phyloP scores from a whole-genome alignment of 2,113 vertebrate species.

The Chloroceryle aenea region DNA sequence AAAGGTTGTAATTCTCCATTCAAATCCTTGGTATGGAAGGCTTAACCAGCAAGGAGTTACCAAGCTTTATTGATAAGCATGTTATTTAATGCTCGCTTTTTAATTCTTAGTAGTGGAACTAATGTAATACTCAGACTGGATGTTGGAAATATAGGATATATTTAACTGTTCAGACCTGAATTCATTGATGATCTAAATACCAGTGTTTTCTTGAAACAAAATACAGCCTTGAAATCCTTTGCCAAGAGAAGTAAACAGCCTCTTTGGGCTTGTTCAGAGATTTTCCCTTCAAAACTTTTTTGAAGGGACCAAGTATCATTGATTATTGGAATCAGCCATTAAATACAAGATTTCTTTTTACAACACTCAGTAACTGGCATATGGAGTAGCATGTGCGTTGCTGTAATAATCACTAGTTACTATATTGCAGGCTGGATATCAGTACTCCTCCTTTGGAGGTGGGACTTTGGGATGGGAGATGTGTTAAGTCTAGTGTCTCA shows the following conservation, averaged over 20 bases:
- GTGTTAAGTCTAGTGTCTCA: fast-evolving
- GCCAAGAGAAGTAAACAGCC: neutral
- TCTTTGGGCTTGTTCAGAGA: neutral
- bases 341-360: neutral
- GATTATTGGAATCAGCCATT: no score
- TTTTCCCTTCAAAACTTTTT: neutral
- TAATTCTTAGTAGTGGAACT: neutral
- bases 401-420: neutral
- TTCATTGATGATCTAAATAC: neutral
- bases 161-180: neutral
- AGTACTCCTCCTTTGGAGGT: neutral
- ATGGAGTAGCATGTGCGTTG: neutral
- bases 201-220: neutral
- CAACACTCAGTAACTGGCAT: neutral
- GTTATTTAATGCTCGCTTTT: neutral
- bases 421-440: neutral
- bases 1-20: neutral
- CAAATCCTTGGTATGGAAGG: neutral
- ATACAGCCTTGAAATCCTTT: neutral
- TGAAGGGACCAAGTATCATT: neutral
- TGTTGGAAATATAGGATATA: neutral
- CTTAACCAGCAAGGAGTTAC: neutral
- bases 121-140: neutral
- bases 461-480: neutral
- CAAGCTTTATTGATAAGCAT: neutral